phyloP scores from a whole-genome alignment of 1,140 invertebrate genomes.

The Laupala kohalensis region DNA sequence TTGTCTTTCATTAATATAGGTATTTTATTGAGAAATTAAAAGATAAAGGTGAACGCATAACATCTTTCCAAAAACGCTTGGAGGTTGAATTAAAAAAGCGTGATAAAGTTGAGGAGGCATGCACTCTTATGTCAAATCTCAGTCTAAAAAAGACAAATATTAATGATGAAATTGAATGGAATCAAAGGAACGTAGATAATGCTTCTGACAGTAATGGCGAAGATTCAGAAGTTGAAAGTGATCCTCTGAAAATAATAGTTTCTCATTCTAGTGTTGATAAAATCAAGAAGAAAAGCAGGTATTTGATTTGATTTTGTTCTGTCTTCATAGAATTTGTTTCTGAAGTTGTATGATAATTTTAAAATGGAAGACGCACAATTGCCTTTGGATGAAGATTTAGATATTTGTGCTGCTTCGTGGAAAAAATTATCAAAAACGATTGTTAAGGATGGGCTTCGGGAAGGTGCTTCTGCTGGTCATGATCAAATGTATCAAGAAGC shows the following conservation, averaged over 20 bases:
- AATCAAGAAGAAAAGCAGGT: conserved; percentile 19
- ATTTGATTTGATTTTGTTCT: conserved; percentile 5
- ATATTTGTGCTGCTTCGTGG: background rate
- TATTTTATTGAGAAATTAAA: conserved; percentile 36
- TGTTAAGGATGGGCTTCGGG: background rate
- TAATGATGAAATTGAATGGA: conserved; percentile 53
- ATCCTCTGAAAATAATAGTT: conserved; percentile 50
- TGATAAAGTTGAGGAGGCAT: conserved; percentile 41
- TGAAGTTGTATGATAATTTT: background rate
- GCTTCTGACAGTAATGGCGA: conserved; percentile 35
- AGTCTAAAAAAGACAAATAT: conserved; percentile 31
- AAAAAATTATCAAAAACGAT: background rate
- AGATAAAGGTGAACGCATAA: conserved; percentile 54
- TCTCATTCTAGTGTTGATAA: conserved; percentile 26
- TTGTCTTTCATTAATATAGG: no score
- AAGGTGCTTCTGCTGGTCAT: background rate
- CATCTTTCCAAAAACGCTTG: conserved; percentile 38
- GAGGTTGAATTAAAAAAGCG: conserved; percentile 36
- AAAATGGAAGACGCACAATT: background rate
- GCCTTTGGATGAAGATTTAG: background rate
- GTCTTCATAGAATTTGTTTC: background rate
- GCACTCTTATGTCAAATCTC: conserved; percentile 40
- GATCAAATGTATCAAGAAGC: background rate
- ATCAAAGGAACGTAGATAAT: conserved; percentile 11
- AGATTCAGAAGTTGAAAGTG: conserved; percentile 47